Conservation (phyloP, 2,797 vertebrate genomes). For the Psittacula echo region DNA sequence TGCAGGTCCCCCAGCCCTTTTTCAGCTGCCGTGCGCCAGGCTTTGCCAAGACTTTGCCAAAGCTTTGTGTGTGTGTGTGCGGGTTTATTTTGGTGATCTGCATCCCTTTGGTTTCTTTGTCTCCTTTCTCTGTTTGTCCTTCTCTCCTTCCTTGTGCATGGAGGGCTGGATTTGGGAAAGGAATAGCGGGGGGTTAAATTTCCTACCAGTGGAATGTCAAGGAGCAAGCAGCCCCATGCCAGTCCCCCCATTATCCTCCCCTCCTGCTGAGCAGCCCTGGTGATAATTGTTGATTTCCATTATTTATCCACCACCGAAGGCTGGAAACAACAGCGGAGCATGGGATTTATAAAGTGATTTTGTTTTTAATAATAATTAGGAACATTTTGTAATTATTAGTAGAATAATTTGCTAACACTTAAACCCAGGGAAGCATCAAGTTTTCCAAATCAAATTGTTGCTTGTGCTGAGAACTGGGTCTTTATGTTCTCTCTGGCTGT, state of each 20-base stretch:
- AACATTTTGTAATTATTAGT: slow-evolving; percentile 30
- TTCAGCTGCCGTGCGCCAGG: background rate
- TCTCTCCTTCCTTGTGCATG: background rate
- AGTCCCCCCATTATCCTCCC: background rate
- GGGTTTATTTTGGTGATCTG: background rate
- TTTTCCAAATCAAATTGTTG: background rate
- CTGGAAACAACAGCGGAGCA: background rate
- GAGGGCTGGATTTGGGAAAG: slow-evolving; percentile 8
- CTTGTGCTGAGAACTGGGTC: background rate
- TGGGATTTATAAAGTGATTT: background rate
- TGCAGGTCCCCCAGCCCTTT: background rate
- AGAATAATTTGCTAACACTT: slow-evolving; percentile 21
- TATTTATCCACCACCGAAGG: background rate
- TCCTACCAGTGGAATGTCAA: slow-evolving; percentile 33
- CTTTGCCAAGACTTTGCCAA: background rate
- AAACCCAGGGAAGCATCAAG: background rate
- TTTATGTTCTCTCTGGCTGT: background rate
- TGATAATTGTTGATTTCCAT: slow-evolving; percentile 46
- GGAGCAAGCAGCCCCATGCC: background rate
- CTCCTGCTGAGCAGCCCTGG: background rate
- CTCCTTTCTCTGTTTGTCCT: background rate
- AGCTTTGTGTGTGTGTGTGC: background rate
- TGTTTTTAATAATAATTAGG: background rate
- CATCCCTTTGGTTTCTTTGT: background rate
- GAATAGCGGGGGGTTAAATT: background rate